These are phyloP conservation scores for Penaeus indicus DNA, from an alignment of 1,140 invertebrate species.

Conservation along the genomic window DNA sequence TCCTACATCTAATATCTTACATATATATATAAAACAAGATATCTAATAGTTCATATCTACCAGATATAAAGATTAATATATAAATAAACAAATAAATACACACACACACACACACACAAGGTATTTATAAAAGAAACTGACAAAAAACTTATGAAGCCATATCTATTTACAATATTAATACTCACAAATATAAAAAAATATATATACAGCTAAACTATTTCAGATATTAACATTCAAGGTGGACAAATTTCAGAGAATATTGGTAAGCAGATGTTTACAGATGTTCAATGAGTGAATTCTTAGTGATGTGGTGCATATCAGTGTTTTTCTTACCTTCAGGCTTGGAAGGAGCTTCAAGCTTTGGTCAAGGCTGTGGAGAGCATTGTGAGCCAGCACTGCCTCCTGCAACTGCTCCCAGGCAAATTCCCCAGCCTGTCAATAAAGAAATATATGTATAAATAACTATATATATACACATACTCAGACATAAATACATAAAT, in stretches of 20 bases:
- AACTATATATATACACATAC: not conserved
- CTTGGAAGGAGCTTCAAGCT: conserved; percentile 28
- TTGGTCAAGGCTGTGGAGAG: conserved; percentile 17
- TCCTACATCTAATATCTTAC: too few relatives aligned
- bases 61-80: too few relatives aligned
- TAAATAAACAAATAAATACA: too few relatives aligned
- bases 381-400: conserved; percentile 34
- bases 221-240: too few relatives aligned
- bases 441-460: not conserved
- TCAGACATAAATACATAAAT: not conserved
- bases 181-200: too few relatives aligned
- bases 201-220: too few relatives aligned
- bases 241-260: not conserved
- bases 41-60: too few relatives aligned
- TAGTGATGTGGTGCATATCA: not conserved
- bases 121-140: not conserved
- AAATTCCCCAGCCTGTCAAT: conserved; percentile 24
- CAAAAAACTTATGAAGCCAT: too few relatives aligned
- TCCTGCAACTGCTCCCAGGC: conserved; percentile 34
- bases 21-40: too few relatives aligned
- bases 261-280: not conserved
- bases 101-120: too few relatives aligned
- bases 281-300: too few relatives aligned
- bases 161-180: too few relatives aligned
- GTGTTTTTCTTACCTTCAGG: conserved; percentile 10